Evolutionary conservation across 2,797 vertebrate genomes (phyloP), one percentile per base, ranked within the genome.

Genomic region (Staurois parvus): DNA sequence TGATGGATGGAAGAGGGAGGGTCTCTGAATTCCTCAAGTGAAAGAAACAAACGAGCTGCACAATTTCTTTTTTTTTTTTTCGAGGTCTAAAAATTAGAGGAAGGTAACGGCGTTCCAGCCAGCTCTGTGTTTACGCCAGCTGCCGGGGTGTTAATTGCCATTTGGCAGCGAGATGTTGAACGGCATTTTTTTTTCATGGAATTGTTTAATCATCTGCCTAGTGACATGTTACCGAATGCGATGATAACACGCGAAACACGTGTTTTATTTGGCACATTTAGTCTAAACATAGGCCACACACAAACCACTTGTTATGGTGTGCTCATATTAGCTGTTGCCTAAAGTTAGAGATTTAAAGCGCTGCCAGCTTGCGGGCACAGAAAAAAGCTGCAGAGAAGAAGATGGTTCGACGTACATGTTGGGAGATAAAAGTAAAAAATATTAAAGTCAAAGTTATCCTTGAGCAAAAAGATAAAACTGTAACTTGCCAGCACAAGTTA

Each of bases 161-260:
- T 84, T 84, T 78, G 66, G 67, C 62, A 84, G 81, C 10, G 32
- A 68, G 24, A 48, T 32, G 62, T 62, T 76, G 62, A 66, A 70
- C 62, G 48, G 30, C 82, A 70, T 70, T 84, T 77, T 79, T 79
- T 56, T 72, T 81, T 64, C 66, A 72, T 84, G 74, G 82, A 77
- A 77, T 84, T 77, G 67, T 84, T 84, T 84, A 84, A 84, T 84
- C 64, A 69, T 77, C 66, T 77, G 81, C 74, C 66, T 77, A 48
- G 82, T 77, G 67, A 84, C 70, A 84, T 56, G 66, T 52, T 66
- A 84, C 42, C 37, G 74, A 76, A 80, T 12, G 79, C 59, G 24
- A 64, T 62, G 68, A 80, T 72, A 81, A 72, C 79, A 81, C 45
- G 21, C 12, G 0, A 4, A 79, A 79, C 77, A 79, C 48, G 66